These are phyloP conservation scores for Catharus ustulatus DNA, from an alignment of 2,797 vertebrate genomes.

Conservation along the genomic window DNA sequence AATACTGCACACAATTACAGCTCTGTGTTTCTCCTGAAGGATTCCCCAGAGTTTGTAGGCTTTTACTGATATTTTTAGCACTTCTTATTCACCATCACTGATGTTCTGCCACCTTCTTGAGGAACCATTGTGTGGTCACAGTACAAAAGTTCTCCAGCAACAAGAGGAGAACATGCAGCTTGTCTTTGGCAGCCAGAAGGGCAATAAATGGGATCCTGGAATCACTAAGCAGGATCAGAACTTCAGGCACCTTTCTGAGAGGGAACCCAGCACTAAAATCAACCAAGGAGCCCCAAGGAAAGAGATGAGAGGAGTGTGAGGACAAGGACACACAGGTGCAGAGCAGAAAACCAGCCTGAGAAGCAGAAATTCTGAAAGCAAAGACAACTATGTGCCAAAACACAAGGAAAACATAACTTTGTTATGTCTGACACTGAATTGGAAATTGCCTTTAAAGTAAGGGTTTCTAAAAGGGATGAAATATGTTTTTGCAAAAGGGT, in stretches of 20 bases:
- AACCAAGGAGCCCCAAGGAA: not conserved
- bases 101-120: not conserved
- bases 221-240: not conserved
- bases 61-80: not conserved
- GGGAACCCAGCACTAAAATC: not conserved
- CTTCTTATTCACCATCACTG: not conserved
- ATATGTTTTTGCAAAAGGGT: no score
- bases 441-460: no score
- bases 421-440: no score
- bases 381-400: not conserved
- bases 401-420: not conserved
- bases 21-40: not conserved
- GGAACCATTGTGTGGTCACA: not conserved
- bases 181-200: not conserved
- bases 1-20: not conserved
- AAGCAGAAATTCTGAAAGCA: not conserved
- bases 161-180: not conserved
- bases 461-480: no score
- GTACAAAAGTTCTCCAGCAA: not conserved
- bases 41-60: not conserved
- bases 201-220: not conserved
- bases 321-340: not conserved
- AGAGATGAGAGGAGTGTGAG: not conserved
- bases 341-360: not conserved
- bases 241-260: not conserved